A percentile compares a stretch with the other conserved stretches of the same genome.
Evolutionary conservation across 2,888 invertebrate species (phyloP).

Genomic region (Leptinotarsa haldemani): DNA sequence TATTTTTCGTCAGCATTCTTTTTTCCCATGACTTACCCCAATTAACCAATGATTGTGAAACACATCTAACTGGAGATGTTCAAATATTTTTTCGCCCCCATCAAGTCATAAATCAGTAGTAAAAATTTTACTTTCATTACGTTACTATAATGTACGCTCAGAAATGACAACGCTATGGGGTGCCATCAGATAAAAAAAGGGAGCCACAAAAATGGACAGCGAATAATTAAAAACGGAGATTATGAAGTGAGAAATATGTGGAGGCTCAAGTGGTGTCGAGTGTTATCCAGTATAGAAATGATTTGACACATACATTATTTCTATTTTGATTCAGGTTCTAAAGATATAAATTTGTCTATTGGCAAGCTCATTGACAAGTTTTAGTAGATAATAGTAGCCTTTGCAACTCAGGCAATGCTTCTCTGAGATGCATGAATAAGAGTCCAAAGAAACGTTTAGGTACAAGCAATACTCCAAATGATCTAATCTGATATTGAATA

Average conservation of each 20-base stretch:
- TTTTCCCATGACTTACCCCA: not conserved
- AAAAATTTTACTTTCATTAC: conserved; percentile 43
- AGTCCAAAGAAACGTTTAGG: too few species aligned
- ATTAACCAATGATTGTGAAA: conserved; percentile 29
- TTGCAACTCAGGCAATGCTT: too few species aligned
- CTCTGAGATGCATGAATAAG: too few species aligned
- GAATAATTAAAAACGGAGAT: conserved; percentile 31
- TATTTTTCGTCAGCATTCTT: not conserved
- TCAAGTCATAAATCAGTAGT: conserved; percentile 41
- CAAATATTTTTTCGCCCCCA: conserved; percentile 35
- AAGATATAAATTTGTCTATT: too few species aligned
- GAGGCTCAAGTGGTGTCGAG: not conserved
- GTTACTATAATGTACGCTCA: conserved; percentile 42
- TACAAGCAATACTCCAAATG: too few species aligned
- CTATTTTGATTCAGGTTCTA: not conserved
- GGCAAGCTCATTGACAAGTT: too few species aligned
- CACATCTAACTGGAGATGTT: conserved; percentile 41
- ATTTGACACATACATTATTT: not conserved
- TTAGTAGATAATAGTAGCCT: too few species aligned
- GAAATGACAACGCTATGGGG: conserved; percentile 38
- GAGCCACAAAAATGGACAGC: conserved; percentile 6
- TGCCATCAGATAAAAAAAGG: conserved; percentile 34
- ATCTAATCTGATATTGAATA: too few species aligned
- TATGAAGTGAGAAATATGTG: conserved; percentile 15
- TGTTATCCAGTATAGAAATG: not conserved